Evolutionary conservation across 2,888 invertebrate species (phyloP).

Genomic region (Harmothoe impar): DNA sequence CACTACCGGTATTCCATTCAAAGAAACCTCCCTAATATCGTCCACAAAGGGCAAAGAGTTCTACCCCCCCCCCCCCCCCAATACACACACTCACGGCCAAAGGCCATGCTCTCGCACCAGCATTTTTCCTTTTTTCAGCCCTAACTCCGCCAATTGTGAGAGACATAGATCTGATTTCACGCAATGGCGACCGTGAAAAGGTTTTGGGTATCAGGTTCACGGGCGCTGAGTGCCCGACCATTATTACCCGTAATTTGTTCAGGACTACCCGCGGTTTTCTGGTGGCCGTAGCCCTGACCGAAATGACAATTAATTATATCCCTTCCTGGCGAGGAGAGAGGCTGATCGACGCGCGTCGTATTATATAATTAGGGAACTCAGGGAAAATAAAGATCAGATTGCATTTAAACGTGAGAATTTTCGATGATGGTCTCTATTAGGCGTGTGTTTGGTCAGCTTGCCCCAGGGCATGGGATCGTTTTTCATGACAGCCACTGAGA

Average conservation of each 20-base stretch:
- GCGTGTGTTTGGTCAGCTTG: constrained; percentile 49
- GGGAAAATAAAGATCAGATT: constrained; percentile 57
- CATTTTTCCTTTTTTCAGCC: constrained; percentile 33
- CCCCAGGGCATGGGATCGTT: constrained; percentile 28
- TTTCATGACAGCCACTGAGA: constrained; percentile 33
- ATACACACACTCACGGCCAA: background rate
- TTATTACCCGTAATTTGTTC: constrained; percentile 42
- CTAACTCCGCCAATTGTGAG: background rate
- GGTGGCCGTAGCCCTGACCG: background rate
- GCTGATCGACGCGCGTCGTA: background rate
- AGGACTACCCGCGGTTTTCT: constrained; percentile 11
- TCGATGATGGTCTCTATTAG: background rate
- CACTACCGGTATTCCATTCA: constrained; percentile 39
- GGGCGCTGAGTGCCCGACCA: constrained; percentile 36
- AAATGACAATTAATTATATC: constrained; percentile 60
- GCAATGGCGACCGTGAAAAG: background rate
- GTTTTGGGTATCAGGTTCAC: constrained; percentile 36
- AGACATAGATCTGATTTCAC: constrained; percentile 52
- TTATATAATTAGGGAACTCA: constrained; percentile 56
- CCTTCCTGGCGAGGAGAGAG: background rate
- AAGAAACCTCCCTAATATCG: constrained; percentile 18
- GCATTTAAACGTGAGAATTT: constrained; percentile 57
- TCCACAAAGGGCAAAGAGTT: background rate
- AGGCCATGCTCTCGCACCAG: background rate
- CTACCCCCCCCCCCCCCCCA: background rate